Conservation (phyloP, 2,888 invertebrate genomes). For the Theretra japonica region DNA sequence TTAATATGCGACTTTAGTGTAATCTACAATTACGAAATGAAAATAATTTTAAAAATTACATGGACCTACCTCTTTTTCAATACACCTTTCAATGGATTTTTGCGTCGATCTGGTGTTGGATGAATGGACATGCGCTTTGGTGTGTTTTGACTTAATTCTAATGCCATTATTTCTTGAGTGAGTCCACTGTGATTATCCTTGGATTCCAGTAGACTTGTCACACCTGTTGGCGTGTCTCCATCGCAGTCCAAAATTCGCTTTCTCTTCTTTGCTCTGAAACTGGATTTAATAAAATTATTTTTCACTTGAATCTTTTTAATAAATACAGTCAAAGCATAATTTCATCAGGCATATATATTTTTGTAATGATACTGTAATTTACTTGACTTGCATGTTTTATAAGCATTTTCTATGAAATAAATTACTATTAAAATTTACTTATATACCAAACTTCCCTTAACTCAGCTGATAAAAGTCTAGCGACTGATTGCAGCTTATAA, state of each 20-base stretch:
- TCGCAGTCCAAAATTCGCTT: conserved; percentile 84
- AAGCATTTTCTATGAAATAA: background rate
- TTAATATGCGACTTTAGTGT: too few relatives aligned
- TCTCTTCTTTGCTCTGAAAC: conserved; percentile 85
- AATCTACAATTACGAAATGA: background rate
- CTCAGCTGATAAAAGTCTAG: too few relatives aligned
- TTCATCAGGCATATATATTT: too few relatives aligned
- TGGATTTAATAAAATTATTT: conserved; percentile 38
- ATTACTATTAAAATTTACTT: background rate
- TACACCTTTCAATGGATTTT: conserved; percentile 84
- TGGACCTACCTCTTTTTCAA: conserved; percentile 82
- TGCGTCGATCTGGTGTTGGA: conserved; percentile 77
- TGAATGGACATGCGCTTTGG: conserved; percentile 86
- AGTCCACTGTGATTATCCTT: conserved; percentile 86
- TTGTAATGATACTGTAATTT: too few relatives aligned
- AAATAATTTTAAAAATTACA: background rate
- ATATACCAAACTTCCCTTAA: too few relatives aligned
- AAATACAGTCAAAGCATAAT: too few relatives aligned
- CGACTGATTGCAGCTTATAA: too few relatives aligned
- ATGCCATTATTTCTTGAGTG: conserved; percentile 88
- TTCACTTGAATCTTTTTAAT: background rate
- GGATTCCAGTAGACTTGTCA: conserved; percentile 69
- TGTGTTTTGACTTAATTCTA: conserved; percentile 88
- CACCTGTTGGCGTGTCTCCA: conserved; percentile 75
- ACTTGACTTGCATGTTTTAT: too few relatives aligned